These are phyloP conservation scores for Phalacrocorax brasilianus DNA, from an alignment of 2,113 vertebrate species.

Conservation along the genomic window DNA sequence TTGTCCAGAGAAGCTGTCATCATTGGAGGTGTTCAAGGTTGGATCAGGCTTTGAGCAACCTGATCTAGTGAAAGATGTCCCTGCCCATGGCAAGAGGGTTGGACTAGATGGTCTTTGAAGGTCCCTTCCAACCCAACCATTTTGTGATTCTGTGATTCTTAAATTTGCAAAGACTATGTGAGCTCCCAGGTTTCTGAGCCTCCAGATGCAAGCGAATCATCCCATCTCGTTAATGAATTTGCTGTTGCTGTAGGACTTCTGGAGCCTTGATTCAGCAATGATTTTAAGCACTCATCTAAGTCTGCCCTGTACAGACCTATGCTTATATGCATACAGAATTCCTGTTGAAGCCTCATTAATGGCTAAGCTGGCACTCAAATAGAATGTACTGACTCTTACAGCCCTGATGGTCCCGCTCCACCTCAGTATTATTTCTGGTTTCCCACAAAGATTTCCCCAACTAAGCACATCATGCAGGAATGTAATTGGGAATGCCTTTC, in stretches of 20 bases:
- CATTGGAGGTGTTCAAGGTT: too few relatives aligned
- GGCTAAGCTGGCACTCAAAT: neutral
- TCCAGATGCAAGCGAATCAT: neutral
- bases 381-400: neutral
- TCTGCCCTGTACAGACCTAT: neutral
- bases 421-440: neutral
- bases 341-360: neutral
- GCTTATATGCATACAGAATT: neutral
- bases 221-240: neutral
- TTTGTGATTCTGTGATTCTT: too few relatives aligned
- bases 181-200: neutral
- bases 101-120: too few relatives aligned
- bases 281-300: neutral
- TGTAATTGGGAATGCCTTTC: neutral
- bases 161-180: neutral
- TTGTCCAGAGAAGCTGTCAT: too few relatives aligned
- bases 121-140: too few relatives aligned
- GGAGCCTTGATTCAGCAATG: neutral
- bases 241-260: neutral
- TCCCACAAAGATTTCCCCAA: neutral
- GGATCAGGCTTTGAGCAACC: too few relatives aligned
- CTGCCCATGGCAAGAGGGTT: too few relatives aligned
- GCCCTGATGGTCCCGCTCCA: neutral
- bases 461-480: neutral
- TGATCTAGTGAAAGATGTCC: too few relatives aligned